phyloP scores from a whole-genome alignment of 2,797 vertebrate genomes.

The Onychomys arenicola region DNA sequence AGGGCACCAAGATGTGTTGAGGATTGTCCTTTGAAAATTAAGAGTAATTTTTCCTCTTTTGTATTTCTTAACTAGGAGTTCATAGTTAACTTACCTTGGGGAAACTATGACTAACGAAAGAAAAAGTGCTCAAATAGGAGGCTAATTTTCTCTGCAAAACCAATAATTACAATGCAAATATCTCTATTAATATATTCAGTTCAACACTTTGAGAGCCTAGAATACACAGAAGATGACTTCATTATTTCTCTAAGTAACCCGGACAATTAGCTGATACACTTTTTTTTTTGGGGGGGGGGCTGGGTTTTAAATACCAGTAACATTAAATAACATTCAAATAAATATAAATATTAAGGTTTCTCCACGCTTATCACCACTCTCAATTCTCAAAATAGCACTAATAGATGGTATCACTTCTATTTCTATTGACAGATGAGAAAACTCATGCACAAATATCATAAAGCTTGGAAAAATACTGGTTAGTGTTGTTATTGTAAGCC shows the following conservation, averaged over 20 bases:
- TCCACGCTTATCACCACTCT: not conserved
- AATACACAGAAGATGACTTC: not conserved
- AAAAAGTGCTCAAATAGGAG: slow-evolving; percentile 28
- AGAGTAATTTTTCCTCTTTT: slow-evolving; percentile 36
- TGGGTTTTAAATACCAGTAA: slow-evolving; percentile 14
- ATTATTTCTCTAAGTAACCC: slow-evolving; percentile 13
- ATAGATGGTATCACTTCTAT: not conserved
- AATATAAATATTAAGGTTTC: not conserved
- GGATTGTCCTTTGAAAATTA: not conserved
- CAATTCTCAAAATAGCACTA: not conserved
- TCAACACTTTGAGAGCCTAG: not conserved
- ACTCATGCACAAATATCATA: not conserved
- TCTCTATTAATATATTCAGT: not conserved
- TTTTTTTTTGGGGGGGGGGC: no score
- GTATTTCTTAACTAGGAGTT: slow-evolving; percentile 29
- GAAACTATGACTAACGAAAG: slow-evolving; percentile 33
- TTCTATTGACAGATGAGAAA: not conserved
- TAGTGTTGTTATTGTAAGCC: not conserved
- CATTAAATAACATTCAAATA: not conserved
- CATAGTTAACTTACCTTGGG: not conserved
- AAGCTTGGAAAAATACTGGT: not conserved
- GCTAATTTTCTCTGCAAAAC: slow-evolving; percentile 25
- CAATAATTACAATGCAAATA: slow-evolving; percentile 47
- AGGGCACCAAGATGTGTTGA: not conserved
- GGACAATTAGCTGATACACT: not conserved